phyloP scores from a whole-genome alignment of 2,888 invertebrate species.

The Tachina fera region DNA sequence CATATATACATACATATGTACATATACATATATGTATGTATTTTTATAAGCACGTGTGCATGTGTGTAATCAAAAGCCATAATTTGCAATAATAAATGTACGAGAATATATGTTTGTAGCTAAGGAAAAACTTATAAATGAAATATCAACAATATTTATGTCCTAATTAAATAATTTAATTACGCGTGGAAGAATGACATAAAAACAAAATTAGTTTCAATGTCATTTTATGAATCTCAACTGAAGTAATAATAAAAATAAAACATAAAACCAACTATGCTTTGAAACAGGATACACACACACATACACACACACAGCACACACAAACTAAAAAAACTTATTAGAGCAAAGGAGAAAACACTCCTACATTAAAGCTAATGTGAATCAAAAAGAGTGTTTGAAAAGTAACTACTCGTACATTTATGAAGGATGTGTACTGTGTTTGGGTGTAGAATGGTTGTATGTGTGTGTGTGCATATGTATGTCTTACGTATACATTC shows the following conservation, averaged over 20 bases:
- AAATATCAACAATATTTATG: slow-evolving; percentile 20
- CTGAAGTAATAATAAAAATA: slow-evolving; percentile 42
- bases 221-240: slow-evolving; percentile 34
- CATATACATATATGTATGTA: too few relatives aligned
- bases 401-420: slow-evolving; percentile 17
- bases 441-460: neutral
- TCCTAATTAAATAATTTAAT: slow-evolving; percentile 65
- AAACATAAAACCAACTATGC: neutral
- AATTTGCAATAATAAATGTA: neutral
- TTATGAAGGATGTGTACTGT: neutral
- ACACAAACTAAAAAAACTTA: slow-evolving; percentile 11
- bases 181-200: slow-evolving; percentile 43
- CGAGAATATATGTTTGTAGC: neutral
- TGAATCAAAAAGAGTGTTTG: neutral
- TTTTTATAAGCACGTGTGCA: too few relatives aligned
- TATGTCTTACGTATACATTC: neutral
- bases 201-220: slow-evolving; percentile 59
- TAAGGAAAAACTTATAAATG: neutral
- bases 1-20: too few relatives aligned
- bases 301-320: neutral
- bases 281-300: neutral
- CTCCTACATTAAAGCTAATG: neutral
- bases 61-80: neutral
- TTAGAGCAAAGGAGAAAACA: neutral
- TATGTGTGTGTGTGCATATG: neutral